Conservation (phyloP, 2,797 vertebrate species). For the Hyperoplus immaculatus region DNA sequence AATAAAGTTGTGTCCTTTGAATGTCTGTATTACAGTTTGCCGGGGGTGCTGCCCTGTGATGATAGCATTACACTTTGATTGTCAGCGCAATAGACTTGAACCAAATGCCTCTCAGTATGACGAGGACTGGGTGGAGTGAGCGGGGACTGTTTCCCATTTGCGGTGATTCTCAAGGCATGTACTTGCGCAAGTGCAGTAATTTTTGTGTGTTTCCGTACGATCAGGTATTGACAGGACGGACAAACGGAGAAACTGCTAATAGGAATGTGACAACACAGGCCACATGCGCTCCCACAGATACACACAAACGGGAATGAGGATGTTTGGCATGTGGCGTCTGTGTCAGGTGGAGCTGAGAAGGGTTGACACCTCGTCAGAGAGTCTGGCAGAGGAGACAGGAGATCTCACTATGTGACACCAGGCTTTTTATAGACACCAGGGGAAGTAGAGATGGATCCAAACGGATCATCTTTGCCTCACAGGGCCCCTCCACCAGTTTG, state of each 20-base stretch:
- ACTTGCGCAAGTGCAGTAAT: slow-evolving; percentile 2
- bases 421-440: slow-evolving; percentile 77
- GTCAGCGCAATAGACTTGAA: slow-evolving; percentile 60
- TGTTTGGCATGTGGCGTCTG: slow-evolving; percentile 81
- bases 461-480: slow-evolving; percentile 59
- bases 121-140: slow-evolving; percentile 25
- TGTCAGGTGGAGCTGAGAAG: slow-evolving; percentile 77
- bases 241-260: slow-evolving; percentile 60
- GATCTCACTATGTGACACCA: slow-evolving; percentile 74
- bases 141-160: slow-evolving; percentile 24
- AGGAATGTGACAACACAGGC: slow-evolving; percentile 66
- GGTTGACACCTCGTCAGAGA: slow-evolving; percentile 83
- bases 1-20: slow-evolving; percentile 79
- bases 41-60: slow-evolving; percentile 50
- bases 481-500: slow-evolving; percentile 45
- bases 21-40: slow-evolving; percentile 64
- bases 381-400: slow-evolving; percentile 72
- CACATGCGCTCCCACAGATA: slow-evolving; percentile 48
- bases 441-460: slow-evolving; percentile 68
- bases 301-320: slow-evolving; percentile 80
- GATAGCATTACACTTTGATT: slow-evolving; percentile 67
- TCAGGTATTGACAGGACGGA: slow-evolving; percentile 36
- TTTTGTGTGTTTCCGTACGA: slow-evolving; percentile 9
- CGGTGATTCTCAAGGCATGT: background rate
- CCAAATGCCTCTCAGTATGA: slow-evolving; percentile 62